A percentile compares a stretch with the other conserved stretches of the same genome.
Conservation (phyloP, 1,140 invertebrate species). For the Sarcophaga bullata region DNA sequence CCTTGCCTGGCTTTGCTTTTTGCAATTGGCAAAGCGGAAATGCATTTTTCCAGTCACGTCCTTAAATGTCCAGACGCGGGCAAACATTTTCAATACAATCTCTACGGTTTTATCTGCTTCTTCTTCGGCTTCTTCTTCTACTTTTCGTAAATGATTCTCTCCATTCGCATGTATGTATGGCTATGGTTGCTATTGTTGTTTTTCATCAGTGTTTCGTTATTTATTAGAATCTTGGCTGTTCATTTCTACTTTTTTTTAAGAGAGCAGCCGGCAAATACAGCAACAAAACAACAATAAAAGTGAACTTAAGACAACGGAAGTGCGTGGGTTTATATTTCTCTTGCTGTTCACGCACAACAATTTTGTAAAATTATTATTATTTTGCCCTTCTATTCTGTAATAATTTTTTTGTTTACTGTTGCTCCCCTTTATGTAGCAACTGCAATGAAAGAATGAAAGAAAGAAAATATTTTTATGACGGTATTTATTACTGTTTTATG, state of each 20-base stretch:
- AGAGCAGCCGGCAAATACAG: too few species aligned
- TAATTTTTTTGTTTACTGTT: not conserved
- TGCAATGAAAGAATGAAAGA: too few species aligned
- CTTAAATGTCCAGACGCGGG: slow-evolving; percentile 31
- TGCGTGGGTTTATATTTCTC: not conserved
- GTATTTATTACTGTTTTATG: not conserved
- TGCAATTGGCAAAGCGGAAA: slow-evolving; percentile 21
- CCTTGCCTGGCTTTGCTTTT: not conserved
- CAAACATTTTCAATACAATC: not conserved
- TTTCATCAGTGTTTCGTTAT: too few species aligned
- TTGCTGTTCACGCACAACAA: slow-evolving; percentile 10
- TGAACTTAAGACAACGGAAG: not conserved
- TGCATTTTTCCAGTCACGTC: slow-evolving; percentile 35
- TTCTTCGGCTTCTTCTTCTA: too few species aligned
- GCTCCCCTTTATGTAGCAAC: not conserved
- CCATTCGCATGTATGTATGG: too few species aligned
- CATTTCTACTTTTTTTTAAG: too few species aligned
- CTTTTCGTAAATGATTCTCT: too few species aligned
- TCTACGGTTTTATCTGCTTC: too few species aligned
- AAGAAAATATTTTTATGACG: not conserved
- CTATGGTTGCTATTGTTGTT: too few species aligned
- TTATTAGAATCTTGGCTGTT: too few species aligned
- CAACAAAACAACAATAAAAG: too few species aligned
- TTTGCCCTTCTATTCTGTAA: not conserved
- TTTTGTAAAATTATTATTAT: not conserved